These are phyloP conservation scores for Andinoacara biseriatus DNA, from an alignment of 2,113 vertebrate genomes.

Conservation along the genomic window DNA sequence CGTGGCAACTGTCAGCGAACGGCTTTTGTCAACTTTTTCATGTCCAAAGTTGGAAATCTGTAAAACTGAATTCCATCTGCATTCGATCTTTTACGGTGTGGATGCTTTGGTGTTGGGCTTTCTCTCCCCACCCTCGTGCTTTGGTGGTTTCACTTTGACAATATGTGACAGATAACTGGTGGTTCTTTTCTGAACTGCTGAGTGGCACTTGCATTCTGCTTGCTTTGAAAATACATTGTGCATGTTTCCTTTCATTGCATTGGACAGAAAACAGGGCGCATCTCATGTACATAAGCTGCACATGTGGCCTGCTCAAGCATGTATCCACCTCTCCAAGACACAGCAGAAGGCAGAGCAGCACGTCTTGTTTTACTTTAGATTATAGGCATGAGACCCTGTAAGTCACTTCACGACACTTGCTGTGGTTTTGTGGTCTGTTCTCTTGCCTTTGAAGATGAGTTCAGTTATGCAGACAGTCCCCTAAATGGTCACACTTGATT, in stretches of 20 bases:
- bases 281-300: neutral
- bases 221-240: neutral
- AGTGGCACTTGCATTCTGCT: neutral
- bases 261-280: neutral
- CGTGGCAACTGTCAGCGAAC: conserved; percentile 13
- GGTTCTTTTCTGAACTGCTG: neutral
- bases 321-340: neutral
- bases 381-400: neutral
- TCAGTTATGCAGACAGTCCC: neutral
- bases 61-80: neutral
- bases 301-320: neutral
- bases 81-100: neutral
- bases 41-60: conserved; percentile 47
- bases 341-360: neutral
- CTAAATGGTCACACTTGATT: neutral
- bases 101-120: neutral
- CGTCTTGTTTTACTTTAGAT: neutral
- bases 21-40: conserved; percentile 22
- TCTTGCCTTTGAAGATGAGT: neutral
- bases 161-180: neutral
- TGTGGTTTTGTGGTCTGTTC: conserved; percentile 2
- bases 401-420: neutral
- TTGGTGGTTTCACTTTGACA: neutral
- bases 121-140: neutral
- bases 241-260: neutral